These are phyloP conservation scores for Diprion similis DNA, from an alignment of 1,140 invertebrate species.

Conservation along the genomic window DNA sequence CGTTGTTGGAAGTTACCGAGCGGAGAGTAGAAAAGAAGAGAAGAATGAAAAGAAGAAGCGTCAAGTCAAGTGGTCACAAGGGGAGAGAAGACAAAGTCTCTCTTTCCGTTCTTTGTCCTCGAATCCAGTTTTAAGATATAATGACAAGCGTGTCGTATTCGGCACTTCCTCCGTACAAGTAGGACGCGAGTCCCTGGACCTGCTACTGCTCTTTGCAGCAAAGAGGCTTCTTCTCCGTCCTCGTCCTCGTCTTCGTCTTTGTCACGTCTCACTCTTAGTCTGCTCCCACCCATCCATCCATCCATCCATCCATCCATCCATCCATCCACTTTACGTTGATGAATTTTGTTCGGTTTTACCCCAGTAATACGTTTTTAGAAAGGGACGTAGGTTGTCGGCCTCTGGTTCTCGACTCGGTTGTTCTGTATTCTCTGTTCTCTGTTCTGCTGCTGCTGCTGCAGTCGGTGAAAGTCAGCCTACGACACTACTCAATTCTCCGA, in stretches of 20 bases:
- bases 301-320: too few relatives aligned
- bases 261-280: not conserved
- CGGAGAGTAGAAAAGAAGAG: not conserved
- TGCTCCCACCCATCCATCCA: not conserved
- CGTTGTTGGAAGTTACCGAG: not conserved
- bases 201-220: not conserved
- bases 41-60: not conserved
- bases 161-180: not conserved
- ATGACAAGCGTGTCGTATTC: conserved; percentile 5
- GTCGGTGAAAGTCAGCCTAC: conserved; percentile 1
- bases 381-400: not conserved
- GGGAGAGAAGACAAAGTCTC: too few relatives aligned
- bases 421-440: too few relatives aligned
- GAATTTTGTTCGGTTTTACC: not conserved
- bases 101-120: not conserved
- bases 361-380: not conserved
- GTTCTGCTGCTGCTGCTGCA: not conserved
- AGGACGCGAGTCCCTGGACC: not conserved
- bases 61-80: too few relatives aligned
- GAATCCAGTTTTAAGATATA: not conserved
- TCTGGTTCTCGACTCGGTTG: not conserved
- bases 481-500: conserved; percentile 1
- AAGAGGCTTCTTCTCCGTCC: not conserved
- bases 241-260: too few relatives aligned
- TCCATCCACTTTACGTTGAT: not conserved